Percentiles rank a stretch among this genome's conserved stretches.
These are phyloP conservation scores for Sebastes oblongus DNA, from an alignment of 2,797 vertebrate species.

Conservation along the genomic window DNA sequence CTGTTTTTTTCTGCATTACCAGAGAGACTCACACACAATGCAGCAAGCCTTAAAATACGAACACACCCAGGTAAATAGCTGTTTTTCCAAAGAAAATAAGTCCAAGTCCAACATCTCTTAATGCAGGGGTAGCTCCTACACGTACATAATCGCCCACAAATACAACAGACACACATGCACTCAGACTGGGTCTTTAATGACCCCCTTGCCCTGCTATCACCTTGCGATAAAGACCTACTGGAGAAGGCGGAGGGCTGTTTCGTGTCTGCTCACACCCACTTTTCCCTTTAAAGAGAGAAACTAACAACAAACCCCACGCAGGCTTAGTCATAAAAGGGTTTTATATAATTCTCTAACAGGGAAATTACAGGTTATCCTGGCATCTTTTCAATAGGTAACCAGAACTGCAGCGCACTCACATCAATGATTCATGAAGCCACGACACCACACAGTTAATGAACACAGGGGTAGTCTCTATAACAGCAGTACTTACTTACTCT, in stretches of 20 bases:
- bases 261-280: constrained; percentile 73
- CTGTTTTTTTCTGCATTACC: constrained; percentile 4
- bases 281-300: constrained; percentile 51
- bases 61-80: constrained; percentile 70
- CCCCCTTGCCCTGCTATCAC: constrained; percentile 67
- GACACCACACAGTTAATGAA: constrained; percentile 68
- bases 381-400: constrained; percentile 62
- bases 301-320: constrained; percentile 53
- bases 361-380: constrained; percentile 37
- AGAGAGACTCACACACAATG: constrained; percentile 21
- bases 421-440: constrained; percentile 75
- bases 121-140: constrained; percentile 47
- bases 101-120: constrained; percentile 48
- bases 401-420: constrained; percentile 55
- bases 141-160: constrained; percentile 12
- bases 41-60: constrained; percentile 43
- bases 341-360: constrained; percentile 31
- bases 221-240: constrained; percentile 74
- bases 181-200: constrained; percentile 62
- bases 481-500: constrained; percentile 54
- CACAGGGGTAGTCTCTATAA: constrained; percentile 47
- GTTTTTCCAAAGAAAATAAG: constrained; percentile 47
- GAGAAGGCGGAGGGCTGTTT: constrained; percentile 55
- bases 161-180: constrained; percentile 5
- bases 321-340: constrained; percentile 37